A percentile compares a stretch with the other conserved stretches of the same genome.
Evolutionary conservation across 2,113 vertebrate genomes (phyloP).

Genomic region (Zeus faber): DNA sequence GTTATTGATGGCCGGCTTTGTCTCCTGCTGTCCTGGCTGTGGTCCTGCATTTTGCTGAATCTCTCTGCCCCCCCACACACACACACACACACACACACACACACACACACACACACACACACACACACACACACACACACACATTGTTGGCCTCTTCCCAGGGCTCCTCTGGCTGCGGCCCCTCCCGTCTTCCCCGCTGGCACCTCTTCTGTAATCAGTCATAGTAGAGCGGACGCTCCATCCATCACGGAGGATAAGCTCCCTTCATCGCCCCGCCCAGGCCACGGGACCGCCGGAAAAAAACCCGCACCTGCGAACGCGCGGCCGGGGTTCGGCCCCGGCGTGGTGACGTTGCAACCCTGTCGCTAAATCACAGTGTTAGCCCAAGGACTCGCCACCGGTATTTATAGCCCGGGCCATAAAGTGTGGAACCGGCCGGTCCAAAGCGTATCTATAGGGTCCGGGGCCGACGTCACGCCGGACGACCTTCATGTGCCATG

Average conservation of each 20-base stretch:
- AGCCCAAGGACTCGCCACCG: too few relatives aligned
- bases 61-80: too few relatives aligned
- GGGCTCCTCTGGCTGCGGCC: constrained; percentile 11
- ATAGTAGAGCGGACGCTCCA: constrained; percentile 47
- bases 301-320: constrained; percentile 33
- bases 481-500: too few relatives aligned
- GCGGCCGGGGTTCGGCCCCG: too few relatives aligned
- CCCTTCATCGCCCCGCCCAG: constrained; percentile 48
- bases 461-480: too few relatives aligned
- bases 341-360: too few relatives aligned
- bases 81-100: background rate
- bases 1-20: background rate
- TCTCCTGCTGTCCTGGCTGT: background rate
- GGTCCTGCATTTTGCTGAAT: too few relatives aligned
- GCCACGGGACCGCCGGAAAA: constrained; percentile 26
- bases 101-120: background rate
- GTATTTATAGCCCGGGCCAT: too few relatives aligned
- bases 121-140: constrained; percentile 14
- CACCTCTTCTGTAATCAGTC: constrained; percentile 61
- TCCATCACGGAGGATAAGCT: constrained; percentile 53
- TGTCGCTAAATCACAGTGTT: too few relatives aligned
- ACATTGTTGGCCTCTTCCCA: constrained; percentile 34
- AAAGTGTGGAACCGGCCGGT: too few relatives aligned
- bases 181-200: constrained; percentile 38
- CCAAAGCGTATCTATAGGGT: too few relatives aligned